Conservation (phyloP, 2,797 vertebrate genomes). For the Myiothlypis chrysogaster region DNA sequence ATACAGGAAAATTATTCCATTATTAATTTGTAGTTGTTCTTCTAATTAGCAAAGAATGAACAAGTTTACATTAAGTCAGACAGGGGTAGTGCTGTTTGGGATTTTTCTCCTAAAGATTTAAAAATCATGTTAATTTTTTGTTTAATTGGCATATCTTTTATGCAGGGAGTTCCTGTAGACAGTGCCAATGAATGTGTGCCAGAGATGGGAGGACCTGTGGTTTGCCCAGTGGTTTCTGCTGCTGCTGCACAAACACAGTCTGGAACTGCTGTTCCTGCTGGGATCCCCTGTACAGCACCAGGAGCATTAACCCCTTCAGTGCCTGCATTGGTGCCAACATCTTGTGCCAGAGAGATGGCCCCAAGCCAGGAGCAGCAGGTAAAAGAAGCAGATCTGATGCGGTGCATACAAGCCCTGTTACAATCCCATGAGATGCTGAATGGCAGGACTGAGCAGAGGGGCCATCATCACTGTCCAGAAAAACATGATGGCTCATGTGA, state of each 20-base stretch:
- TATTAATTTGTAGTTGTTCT: neutral
- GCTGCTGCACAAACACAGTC: constrained; percentile 2
- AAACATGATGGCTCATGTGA: neutral
- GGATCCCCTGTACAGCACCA: neutral
- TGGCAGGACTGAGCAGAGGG: constrained; percentile 5
- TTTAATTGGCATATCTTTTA: neutral
- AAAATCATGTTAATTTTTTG: neutral
- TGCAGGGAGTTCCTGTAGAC: constrained; percentile 33
- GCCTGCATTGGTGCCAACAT: neutral
- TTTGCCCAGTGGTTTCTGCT: neutral
- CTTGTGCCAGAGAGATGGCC: constrained; percentile 21
- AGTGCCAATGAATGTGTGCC: neutral
- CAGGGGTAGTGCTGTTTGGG: neutral
- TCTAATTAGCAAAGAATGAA: neutral
- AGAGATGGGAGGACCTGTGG: constrained; percentile 1
- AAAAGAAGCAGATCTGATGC: constrained; percentile 68
- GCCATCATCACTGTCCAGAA: neutral
- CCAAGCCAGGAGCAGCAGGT: constrained; percentile 26
- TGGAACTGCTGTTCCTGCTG: neutral
- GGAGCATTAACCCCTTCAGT: neutral
- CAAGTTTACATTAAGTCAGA: neutral
- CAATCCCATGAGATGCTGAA: constrained; percentile 42
- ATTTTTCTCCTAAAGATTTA: neutral
- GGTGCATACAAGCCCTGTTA: constrained; percentile 71
- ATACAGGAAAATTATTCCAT: neutral